Evolutionary conservation across 37 sponge, comb jelly and placozoan genomes (phyloP).

Genomic region (Axinella damicornis): DNA sequence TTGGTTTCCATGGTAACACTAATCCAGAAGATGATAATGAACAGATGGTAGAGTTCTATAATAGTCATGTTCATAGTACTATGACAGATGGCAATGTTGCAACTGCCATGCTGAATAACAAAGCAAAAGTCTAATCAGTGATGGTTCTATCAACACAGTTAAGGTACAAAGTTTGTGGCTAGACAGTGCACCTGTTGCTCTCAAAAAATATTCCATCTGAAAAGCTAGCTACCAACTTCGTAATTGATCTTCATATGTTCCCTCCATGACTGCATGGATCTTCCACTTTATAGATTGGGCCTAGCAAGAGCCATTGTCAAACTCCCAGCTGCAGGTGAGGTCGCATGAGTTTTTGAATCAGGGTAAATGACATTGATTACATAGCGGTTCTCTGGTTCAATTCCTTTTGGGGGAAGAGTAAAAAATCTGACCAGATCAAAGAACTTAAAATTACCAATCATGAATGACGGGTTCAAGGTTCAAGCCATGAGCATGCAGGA

Average conservation of each 20-base stretch:
- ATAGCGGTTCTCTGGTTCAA: constrained; percentile 26
- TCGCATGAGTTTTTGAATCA: background rate
- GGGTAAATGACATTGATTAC: constrained; percentile 40
- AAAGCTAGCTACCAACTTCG: constrained; percentile 3
- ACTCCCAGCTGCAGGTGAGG: constrained; percentile 57
- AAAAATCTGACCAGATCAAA: constrained; percentile 2
- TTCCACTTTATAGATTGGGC: constrained; percentile 38
- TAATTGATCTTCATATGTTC: constrained; percentile 53
- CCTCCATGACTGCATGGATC: constrained; percentile 64
- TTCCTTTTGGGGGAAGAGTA: background rate
- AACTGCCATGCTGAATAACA: too few species aligned
- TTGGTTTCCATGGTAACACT: too few species aligned
- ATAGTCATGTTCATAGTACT: too few species aligned
- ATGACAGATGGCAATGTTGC: too few species aligned
- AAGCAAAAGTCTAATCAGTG: too few species aligned
- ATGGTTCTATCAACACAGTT: too few species aligned
- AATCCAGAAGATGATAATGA: too few species aligned
- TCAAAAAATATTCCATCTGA: constrained; percentile 13
- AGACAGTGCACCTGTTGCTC: background rate
- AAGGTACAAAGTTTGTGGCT: too few species aligned
- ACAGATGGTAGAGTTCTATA: too few species aligned
- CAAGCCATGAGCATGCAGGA: too few species aligned
- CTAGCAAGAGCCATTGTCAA: constrained; percentile 21
- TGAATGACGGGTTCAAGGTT: constrained; percentile 46
- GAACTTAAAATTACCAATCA: constrained; percentile 48